Base-by-base conservation (phyloP, 2,888 invertebrate genomes). In the Caenorhabditis zanzibari region DNA sequence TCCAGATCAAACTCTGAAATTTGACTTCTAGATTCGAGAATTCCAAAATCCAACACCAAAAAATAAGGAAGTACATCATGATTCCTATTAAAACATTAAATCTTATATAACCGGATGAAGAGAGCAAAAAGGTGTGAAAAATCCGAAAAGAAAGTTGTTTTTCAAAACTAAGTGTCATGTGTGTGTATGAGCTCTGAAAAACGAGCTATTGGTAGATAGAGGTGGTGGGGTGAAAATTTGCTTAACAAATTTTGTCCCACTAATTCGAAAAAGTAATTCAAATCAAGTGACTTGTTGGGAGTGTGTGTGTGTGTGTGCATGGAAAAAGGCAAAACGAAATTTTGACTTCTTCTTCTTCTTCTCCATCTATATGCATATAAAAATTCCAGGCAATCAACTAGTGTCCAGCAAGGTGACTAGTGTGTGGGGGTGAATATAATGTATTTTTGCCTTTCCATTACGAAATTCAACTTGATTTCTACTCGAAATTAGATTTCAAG, bases 201-300 rank as follows among this genome's bases (percentile, higher is more conserved):
- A 12, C 6, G 38, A 38, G 38, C 38, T 10, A 38, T 38, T 38
- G 6, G 38, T 6, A 38, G n/a, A 32, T 32, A 32, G 38, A 38
- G 38, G 38, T 19, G 24, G 54, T 54, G 54, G 10, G 7, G 22
- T 6, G 54, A 54, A 54, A 54, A 54, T 54, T 54, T 26, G 54
- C 54, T 54, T 64, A 58, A 56, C 54, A 44, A 68, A 76, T 59
- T 26, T 54, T 26, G 19, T 22, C 22, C 54, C 24, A 26, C 68
- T 77, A 77, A 77, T 69, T 77, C 77, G 69, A 77, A 68, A 63
- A 77, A 77, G 69, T 71, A 71, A 77, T 77, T 71, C 77, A 77
- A 77, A 77, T 77, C 77, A 77, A 71, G 69, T 77, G 77, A 66
- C 66, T 47, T 22, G n/a, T 28, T 16, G 16, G 32, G 24, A 10